Evolutionary conservation across 2,113 vertebrate genomes (phyloP), one percentile per base, ranked within the genome.

Genomic region (Ciconia maguari): DNA sequence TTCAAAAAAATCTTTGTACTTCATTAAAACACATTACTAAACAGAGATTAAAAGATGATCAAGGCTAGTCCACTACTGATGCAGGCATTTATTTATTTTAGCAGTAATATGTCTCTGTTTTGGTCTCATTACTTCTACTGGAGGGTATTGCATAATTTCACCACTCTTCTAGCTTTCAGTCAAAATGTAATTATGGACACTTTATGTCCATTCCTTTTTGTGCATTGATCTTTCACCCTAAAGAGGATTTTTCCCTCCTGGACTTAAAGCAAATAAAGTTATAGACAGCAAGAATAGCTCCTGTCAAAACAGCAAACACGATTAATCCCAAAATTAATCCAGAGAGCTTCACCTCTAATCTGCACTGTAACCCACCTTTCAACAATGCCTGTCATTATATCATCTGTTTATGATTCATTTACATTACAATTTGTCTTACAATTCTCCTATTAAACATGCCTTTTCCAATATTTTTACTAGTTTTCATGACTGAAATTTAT

Each of bases 301-400:
- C 51, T 66, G 72, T 81, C 74, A 87, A 94, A 95, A 66, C 13
- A 80, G 25, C 58, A 94, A 95, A 90, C 71, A 90, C 89, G 15
- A 77, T 70, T 72, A 58, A 86, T 86, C 41, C 49, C 49, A 9
- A 78, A 94, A 94, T 88, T 83, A 85, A 91, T 82, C 55, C 44
- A 68, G 90, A 86, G 27, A 69, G 9, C 11, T 86, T 86, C 58
- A 81, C 24, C 26, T 90, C 60, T 86, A 86, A 87, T 89, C 54
- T 72, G 46, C n/a, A 58, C 25, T 62, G 16, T 78, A 84, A 84
- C 70, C 46, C 58, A 80, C 83, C 41, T 92, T 90, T 74, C 62
- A 83, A 42, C 58, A 86, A 36, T 26, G 36, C 21, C 64, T 80
- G 62, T 83, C 58, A 65, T 77, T 65, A 16, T 74, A 54, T 89